Evolutionary conservation across 2,113 vertebrate genomes (phyloP), one percentile per base, ranked within the genome.

Genomic region (Genyomyrus donnyi): DNA sequence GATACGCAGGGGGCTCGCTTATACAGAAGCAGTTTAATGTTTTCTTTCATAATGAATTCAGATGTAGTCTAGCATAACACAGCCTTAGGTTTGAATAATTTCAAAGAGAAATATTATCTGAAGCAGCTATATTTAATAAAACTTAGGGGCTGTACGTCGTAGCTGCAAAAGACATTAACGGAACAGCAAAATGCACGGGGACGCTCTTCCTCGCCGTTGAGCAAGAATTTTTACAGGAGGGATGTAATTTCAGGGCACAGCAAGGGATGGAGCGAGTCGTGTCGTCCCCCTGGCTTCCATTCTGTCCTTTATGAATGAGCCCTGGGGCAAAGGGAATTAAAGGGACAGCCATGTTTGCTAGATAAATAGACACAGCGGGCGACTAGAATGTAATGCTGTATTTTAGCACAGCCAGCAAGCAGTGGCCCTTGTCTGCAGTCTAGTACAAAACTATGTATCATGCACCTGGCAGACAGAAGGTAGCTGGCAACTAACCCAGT

Each of bases 181-280:
- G 27, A 49, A 42, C 50, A 77, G 21, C 85, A 66, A 42, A 8
- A 85, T 42, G 15, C n/a, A 85, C 17, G 15, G 45, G 31, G 24
- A 52, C 21, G 19, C 19, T 87, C 15, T n/a, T 70, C 8, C 42
- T 77, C 87, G 52, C 58, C 48, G 70, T 27, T 88, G 52, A 88
- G 74, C 49, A 42, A 77, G 46, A 48, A 87, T 77, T 87, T 90
- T 70, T 19, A 56, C 5, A 53, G 21, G 58, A 42, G 85, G 31
- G 80, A 88, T 88, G 42, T 52, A 90, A 88, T 90, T 87, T 88
- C 48, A 74, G 85, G 19, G 35, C 89, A 88, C 89, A 90, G 89
- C 49, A 77, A 88, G 89, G 85, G 56, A 56, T 66, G 31, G 77
- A 74, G 62, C 11, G 10, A 52, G 85, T 53, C 49, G 19, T 85